These are phyloP conservation scores for Drosophila obscura DNA, from an alignment of 1,140 invertebrate species.

Conservation along the genomic window DNA sequence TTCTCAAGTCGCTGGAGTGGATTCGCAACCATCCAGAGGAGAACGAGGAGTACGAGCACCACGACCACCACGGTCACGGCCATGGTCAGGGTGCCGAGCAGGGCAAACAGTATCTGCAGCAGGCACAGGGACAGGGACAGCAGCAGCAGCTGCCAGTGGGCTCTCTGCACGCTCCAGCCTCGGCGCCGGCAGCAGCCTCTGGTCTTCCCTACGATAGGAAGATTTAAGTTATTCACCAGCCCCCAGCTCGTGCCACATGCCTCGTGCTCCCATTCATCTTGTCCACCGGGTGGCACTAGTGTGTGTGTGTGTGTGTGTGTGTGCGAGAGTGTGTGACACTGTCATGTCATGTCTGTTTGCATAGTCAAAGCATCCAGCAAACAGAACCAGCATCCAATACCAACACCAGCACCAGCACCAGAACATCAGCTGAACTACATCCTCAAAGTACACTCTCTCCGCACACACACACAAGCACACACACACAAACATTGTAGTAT, in stretches of 20 bases:
- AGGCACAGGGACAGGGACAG: too few species aligned
- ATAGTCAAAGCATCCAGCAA: slow-evolving; percentile 22
- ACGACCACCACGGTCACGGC: slow-evolving; percentile 39
- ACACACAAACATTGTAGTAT: slow-evolving; percentile 22
- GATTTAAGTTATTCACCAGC: slow-evolving; percentile 42
- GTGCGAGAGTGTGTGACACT: slow-evolving; percentile 10
- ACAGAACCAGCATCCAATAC: not conserved
- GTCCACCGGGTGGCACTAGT: slow-evolving; percentile 21
- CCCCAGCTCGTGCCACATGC: slow-evolving; percentile 19
- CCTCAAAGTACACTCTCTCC: not conserved
- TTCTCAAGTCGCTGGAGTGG: slow-evolving; percentile 84
- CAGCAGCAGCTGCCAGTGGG: slow-evolving; percentile 14
- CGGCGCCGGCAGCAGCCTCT: slow-evolving; percentile 16
- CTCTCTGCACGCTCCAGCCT: slow-evolving; percentile 43
- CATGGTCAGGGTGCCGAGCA: slow-evolving; percentile 32
- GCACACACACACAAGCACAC: slow-evolving; percentile 24
- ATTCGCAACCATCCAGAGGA: slow-evolving; percentile 84
- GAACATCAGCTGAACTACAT: slow-evolving; percentile 28
- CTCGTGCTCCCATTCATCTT: slow-evolving; percentile 42
- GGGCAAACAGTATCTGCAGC: slow-evolving; percentile 58
- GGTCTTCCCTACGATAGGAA: slow-evolving; percentile 69
- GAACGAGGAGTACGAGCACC: slow-evolving; percentile 38
- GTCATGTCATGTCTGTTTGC: slow-evolving; percentile 51
- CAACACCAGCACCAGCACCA: slow-evolving; percentile 35
- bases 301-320: slow-evolving; percentile 14